Base-by-base conservation (phyloP, 2,113 vertebrate genomes). In the Tetraodon nigroviridis region DNA sequence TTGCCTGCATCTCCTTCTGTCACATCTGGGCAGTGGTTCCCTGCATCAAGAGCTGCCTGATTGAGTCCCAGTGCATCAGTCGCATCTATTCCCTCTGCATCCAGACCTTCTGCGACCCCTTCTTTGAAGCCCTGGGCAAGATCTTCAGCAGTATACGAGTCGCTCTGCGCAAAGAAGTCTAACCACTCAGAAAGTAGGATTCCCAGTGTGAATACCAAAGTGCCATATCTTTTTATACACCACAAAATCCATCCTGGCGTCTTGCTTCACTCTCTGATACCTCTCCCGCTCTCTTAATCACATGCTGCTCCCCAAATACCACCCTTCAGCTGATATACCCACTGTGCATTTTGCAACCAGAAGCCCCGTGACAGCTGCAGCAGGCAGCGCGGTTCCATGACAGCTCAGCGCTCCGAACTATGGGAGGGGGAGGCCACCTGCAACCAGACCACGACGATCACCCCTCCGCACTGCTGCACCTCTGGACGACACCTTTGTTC, bases 1-100 rank as follows among this genome's bases (percentile, higher is more conserved):
- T 98, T 0, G 96, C 95, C 66, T 95, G 93, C 69, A 94, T 98
- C 88, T 97, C 96, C 58, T 98, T 97, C 90, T 97, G 94, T 84
- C 95, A 98, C 89, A 98, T 98, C 88, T 98, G 95, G 95, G 92
- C 94, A 0, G 94, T 97, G 85, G 92, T 97, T 75, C 96, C 96
- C 0, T 98, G 95, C 89, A 94, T 98, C 80, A 97, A 98, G 91
- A 97, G 95, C 88, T 98, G 93, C 78, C 87, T 97, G 88, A 98
- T 98, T 0, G 95, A 98, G 88, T 96, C 94, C 21, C 94, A 98
- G 81, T 95, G 95, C 2, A 75, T 95, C 81, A 93, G 93, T 76
- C 88, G 92, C 24, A 94, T 95, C 85, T 98, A 95, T 81, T 94
- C 95, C 0, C 93, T 98, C 58, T 96, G 93, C 89, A 92, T 97